These are phyloP conservation scores for Palythoa grandiflora DNA, from an alignment of 92 coral and sea anemone species.

Conservation along the genomic window DNA sequence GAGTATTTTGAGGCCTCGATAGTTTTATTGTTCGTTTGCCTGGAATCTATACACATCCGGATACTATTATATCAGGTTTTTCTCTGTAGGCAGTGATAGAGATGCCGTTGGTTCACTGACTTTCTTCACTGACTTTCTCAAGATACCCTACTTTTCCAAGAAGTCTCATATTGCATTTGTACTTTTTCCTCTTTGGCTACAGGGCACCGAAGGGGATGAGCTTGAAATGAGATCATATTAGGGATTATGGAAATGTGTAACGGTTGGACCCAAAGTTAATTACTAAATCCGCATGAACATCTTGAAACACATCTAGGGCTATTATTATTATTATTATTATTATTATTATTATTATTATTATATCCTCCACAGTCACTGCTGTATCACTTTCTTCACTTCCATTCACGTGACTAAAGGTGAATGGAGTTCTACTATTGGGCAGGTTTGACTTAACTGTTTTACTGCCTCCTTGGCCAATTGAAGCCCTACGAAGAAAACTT, in stretches of 20 bases:
- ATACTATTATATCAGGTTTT: constrained; percentile 47
- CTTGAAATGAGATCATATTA: constrained; percentile 44
- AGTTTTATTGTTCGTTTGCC: constrained; percentile 10
- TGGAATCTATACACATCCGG: constrained; percentile 46
- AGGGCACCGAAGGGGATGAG: constrained; percentile 56
- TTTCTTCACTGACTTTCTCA: background rate
- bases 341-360: too few species aligned
- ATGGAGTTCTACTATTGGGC: background rate
- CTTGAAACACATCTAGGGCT: constrained; percentile 31
- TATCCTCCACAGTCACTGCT: background rate
- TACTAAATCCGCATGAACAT: constrained; percentile 46
- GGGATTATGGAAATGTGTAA: constrained; percentile 39
- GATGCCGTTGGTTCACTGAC: constrained; percentile 54
- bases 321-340: too few species aligned
- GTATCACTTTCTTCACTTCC: too few species aligned
- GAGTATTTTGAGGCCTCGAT: constrained; percentile 37
- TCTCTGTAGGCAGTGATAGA: constrained; percentile 51
- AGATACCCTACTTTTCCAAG: constrained; percentile 33
- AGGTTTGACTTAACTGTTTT: background rate
- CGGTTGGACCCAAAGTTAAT: constrained; percentile 49
- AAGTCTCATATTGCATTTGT: constrained; percentile 41
- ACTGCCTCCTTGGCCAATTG: constrained; percentile 7
- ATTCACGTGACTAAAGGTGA: too few species aligned
- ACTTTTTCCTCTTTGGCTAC: constrained; percentile 46
- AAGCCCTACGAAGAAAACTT: too few species aligned